Percentiles rank a stretch among this genome's conserved stretches.
Conservation (phyloP, 35 echinoderm and acorn worm genomes). For the Ptychodera flava region DNA sequence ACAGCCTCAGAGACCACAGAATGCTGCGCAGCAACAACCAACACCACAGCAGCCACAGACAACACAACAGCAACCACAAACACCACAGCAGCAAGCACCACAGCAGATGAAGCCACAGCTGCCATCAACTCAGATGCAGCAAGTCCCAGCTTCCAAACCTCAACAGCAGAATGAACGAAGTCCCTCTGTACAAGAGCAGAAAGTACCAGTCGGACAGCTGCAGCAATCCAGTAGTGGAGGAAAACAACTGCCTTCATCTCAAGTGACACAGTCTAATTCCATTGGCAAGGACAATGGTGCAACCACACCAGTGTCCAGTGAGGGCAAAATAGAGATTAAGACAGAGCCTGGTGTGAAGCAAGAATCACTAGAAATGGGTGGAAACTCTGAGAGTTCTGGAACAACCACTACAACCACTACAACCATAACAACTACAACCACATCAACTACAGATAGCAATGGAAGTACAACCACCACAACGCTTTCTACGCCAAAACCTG, state of each 20-base stretch:
- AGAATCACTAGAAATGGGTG: background rate
- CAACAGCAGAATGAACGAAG: background rate
- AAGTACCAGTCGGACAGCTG: background rate
- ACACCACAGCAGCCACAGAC: conserved; percentile 18
- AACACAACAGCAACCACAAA: conserved; percentile 14
- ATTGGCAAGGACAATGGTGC: conserved; percentile 20
- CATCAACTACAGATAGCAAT: conserved; percentile 18
- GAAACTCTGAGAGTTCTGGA: background rate
- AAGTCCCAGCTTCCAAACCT: background rate
- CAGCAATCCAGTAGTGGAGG: background rate
- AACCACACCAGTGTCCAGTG: background rate
- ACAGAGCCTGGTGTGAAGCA: background rate
- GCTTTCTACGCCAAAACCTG: conserved; percentile 8
- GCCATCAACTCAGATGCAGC: background rate
- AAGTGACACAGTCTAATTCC: background rate
- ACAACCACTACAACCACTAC: background rate
- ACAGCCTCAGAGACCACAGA: background rate
- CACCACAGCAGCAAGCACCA: background rate
- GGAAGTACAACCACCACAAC: conserved; percentile 24
- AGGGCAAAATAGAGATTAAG: background rate
- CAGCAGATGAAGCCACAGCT: background rate
- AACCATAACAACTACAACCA: conserved; percentile 35
- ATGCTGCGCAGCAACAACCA: conserved; percentile 4
- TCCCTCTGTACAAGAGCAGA: conserved; percentile 8
- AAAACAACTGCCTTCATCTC: background rate